A percentile compares a stretch with the other conserved stretches of the same genome.
Conservation (phyloP, 2,797 vertebrate genomes). For the Fistularia commersonii region DNA sequence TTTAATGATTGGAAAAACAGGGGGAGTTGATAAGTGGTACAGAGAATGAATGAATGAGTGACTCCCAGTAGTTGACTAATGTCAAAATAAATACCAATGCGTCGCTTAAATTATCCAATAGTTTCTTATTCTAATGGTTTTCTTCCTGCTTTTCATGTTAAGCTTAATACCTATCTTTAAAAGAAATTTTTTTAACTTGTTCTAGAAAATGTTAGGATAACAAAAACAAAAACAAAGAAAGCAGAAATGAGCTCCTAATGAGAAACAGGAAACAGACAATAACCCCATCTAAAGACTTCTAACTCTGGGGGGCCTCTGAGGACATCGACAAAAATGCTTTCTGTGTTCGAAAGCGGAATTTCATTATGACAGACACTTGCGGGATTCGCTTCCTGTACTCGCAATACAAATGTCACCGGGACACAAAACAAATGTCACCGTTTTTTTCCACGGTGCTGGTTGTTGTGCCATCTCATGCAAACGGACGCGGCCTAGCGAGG, state of each 20-base stretch:
- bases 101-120: background rate
- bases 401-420: conserved; percentile 14
- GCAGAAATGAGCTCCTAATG: conserved; percentile 7
- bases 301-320: too few relatives aligned
- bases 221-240: conserved; percentile 8
- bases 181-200: conserved; percentile 4
- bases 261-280: conserved; percentile 10
- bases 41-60: too few relatives aligned
- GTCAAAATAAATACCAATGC: background rate
- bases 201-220: conserved; percentile 2
- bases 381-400: too few relatives aligned
- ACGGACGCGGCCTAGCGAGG: too few relatives aligned
- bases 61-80: too few relatives aligned
- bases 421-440: conserved; percentile 11
- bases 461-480: too few relatives aligned
- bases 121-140: conserved; percentile 3
- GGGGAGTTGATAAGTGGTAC: too few relatives aligned
- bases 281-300: too few relatives aligned
- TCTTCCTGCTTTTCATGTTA: background rate
- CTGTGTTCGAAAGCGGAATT: too few relatives aligned
- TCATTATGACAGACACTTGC: too few relatives aligned
- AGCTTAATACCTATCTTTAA: conserved; percentile 3
- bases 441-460: background rate
- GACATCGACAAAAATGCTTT: too few relatives aligned
- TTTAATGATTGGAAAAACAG: too few relatives aligned